These are phyloP conservation scores for Albula glossodonta DNA, from an alignment of 2,113 vertebrate genomes.

Conservation along the genomic window DNA sequence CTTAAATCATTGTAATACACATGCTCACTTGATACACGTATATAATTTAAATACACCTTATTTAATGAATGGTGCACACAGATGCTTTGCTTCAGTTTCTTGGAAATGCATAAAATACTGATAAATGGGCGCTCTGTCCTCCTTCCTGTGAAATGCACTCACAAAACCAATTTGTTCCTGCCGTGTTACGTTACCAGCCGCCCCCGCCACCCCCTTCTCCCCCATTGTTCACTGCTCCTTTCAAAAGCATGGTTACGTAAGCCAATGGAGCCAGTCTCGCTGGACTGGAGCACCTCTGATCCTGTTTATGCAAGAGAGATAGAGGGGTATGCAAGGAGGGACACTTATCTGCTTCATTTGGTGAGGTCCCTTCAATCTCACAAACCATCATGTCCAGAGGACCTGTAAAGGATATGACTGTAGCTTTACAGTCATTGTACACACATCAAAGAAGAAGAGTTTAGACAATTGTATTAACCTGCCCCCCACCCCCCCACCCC, in stretches of 20 bases:
- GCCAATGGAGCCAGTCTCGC: not conserved
- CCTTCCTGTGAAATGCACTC: not conserved
- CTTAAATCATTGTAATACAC: too few species aligned
- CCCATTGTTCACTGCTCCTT: constrained; percentile 7
- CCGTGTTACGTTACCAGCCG: not conserved
- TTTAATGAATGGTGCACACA: too few species aligned
- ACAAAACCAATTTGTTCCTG: not conserved
- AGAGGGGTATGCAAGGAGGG: not conserved
- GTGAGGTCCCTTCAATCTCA: not conserved
- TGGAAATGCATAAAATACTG: not conserved
- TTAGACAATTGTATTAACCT: too few species aligned
- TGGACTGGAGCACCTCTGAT: not conserved
- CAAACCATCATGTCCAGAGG: too few species aligned
- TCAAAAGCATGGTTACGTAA: constrained; percentile 16
- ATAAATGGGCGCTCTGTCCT: not conserved
- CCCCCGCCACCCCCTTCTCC: not conserved
- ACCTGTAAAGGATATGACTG: too few species aligned
- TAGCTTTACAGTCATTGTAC: too few species aligned
- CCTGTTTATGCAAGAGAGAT: not conserved
- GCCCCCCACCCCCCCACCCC: too few species aligned
- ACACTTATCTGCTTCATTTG: not conserved
- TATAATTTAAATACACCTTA: too few species aligned
- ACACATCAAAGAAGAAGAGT: too few species aligned
- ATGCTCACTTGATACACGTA: too few species aligned
- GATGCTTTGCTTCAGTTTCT: not conserved